phyloP scores from a whole-genome alignment of 2,888 invertebrate genomes.

The Fragum whitleyi region DNA sequence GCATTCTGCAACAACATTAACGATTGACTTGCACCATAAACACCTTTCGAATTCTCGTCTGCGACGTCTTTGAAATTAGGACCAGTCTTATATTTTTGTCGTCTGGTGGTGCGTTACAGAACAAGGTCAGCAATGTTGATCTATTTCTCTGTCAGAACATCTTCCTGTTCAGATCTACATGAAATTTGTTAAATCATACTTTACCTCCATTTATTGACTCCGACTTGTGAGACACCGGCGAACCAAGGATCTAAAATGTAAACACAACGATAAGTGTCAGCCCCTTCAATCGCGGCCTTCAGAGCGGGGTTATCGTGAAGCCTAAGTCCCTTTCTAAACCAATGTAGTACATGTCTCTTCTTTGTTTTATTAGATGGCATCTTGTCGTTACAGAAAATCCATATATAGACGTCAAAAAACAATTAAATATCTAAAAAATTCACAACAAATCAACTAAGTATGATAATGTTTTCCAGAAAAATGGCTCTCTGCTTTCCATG shows the following conservation, averaged over 20 bases:
- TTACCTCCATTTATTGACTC: slow-evolving; percentile 96
- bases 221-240: slow-evolving; percentile 94
- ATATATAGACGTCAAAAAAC: background rate
- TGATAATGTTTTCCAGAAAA: background rate
- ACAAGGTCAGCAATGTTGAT: too few species aligned
- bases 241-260: slow-evolving; percentile 97
- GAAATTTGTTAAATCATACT: too few species aligned
- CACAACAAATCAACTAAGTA: background rate
- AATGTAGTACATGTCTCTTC: slow-evolving; percentile 91
- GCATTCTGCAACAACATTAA: too few species aligned
- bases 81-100: too few species aligned
- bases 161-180: too few species aligned
- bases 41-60: too few species aligned
- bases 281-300: slow-evolving; percentile 89
- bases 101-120: too few species aligned
- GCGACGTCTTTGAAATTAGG: too few species aligned
- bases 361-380: slow-evolving; percentile 21
- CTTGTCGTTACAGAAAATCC: background rate
- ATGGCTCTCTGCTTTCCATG: slow-evolving; percentile 38
- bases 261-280: slow-evolving; percentile 92
- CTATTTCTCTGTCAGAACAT: too few species aligned
- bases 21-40: too few species aligned
- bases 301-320: slow-evolving; percentile 95
- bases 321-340: slow-evolving; percentile 95
- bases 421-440: background rate